Base-by-base conservation (phyloP, 2,888 invertebrate genomes). In the Parnassius mnemosyne region DNA sequence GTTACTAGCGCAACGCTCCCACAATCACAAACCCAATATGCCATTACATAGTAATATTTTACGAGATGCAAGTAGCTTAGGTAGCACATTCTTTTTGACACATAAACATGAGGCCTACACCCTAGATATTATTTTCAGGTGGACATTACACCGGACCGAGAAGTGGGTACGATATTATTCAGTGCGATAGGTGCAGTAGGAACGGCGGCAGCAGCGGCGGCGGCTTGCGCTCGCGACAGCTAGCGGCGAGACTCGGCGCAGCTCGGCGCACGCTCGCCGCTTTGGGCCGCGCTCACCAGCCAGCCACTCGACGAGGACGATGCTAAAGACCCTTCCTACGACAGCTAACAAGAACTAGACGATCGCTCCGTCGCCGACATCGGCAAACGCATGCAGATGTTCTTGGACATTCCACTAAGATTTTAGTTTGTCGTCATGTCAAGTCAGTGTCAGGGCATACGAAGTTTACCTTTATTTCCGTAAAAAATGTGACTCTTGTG, bases 221-320 rank as follows among this genome's bases (percentile, higher is more conserved):
- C 72, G 42, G 75, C 71, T 7, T 82, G 80, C 67, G 81, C 92
- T 49, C 91, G 93, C 63, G 94, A 93, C 83, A 95, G 95, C 87
- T 91, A 91, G 90, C 91, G 89, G 71, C 89, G 89, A 68, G 91
- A 87, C 79, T 89, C 90, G 72, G 86, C 83, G 75, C 86, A 81
- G 81, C 84, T 85, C 69, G 89, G 89, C 66, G 89, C 89, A 11
- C 86, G 89, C 75, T 95, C 96, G 67, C 96, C 96, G 57, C 92
- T 96, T 69, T 96, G 96, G 96, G 95, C 95, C 58, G 95, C 96
- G 59, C 92, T 96, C 72, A 96, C 96, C 61, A 95, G 95, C 75
- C 95, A 95, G 76, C 89, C 87, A 7, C 81, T 90, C 11, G 89
- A 89, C 73, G 87, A 87, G 63, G 88, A 87, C 65, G 82, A 79